Base-by-base conservation (phyloP, 92 coral and sea anemone species). In the Porites evermanni region DNA sequence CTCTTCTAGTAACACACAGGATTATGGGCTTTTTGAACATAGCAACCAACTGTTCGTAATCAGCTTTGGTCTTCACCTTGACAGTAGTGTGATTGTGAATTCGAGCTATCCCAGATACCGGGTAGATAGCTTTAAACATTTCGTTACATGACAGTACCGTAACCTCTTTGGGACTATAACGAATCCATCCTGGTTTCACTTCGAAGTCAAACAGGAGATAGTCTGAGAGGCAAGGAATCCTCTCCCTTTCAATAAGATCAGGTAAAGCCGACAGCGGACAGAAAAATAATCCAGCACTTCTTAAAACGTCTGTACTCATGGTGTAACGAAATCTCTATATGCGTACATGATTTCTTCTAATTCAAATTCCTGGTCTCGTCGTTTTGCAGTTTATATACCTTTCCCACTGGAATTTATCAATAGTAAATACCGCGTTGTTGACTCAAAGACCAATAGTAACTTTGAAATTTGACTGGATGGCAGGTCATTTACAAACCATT, bases 1-100 rank as follows among this genome's bases (percentile, higher is more conserved):
- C 86, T 26, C 91, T 82, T 68, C 91, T 63, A 0, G 91, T 87
- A 5, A 66, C 91, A 50, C 86, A 87, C 81, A 87, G 63, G 12
- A 87, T n/a, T 3, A 72, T 65, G 14, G 87, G 91, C 24, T 66
- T 81, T 3, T 58, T 74, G 58, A 87, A 32, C 75, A 87, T 63
- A 2, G 75, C 38, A 44, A 63, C 53, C 60, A 87, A 13, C 8
- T 13, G 44, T 38, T 64, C 64, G 53, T 58, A 66, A 66, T 87
- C 87, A 8, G 29, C 60, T 12, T 81, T 51, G 7, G 74, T 80
- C 6, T 74, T 23, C 29, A 87, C 64, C 54, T 80, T 87, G 53
- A 87, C 47, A 38, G 47, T 38, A 9, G 79, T 80, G 29, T 87
- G 87, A 13, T 80, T 76, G 54, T 64, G 44, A 6, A 59, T 63